Evolutionary conservation across 2,888 invertebrate genomes (phyloP), one percentile per base, ranked within the genome.

Genomic region (Stenurella melanura): DNA sequence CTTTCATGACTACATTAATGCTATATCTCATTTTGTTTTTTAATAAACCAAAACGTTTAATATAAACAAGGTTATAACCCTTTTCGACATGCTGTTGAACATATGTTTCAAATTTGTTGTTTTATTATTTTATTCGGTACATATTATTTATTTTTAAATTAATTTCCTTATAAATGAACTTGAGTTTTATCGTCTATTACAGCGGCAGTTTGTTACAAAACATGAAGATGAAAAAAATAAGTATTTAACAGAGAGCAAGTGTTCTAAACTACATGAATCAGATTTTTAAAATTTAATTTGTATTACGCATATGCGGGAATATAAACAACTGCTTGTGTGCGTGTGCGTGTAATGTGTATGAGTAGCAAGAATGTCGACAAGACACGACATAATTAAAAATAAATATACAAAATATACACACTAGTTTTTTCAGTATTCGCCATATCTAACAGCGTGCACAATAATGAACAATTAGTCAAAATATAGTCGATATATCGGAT

Each of bases 141-240:
- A 30, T n/a, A 26, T 50, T 70, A 70, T 70, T 61, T 70, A 70
- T 70, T 70, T 70, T 70, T 58, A 70, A 58, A 60, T 60, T 58
- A 38, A 69, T 58, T 58, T 42, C 60, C 30, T 50, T 42, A 38
- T 19, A 60, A 21, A 67, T 67, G 50, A 67, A 42, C 70, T 57
- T 30, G 19, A 11, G 11, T 38, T 38, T 42, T 19, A 26, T 26
- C 56, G 17, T 30, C 15, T 58, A 58, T 64, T 66, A 42, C 64
- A 42, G 15, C 64, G 11, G 11, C 18, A 42, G 38, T 50, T 21
- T 21, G 64, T 42, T 63, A 18, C 42, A 19, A 19, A 30, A 17
- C 12, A 11, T 12, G 18, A 15, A 66, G 19, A 19, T 34, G 15
- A 38, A 66, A n/a, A n/a, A n/a, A n/a, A 18, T 38, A 38, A 38